These are phyloP conservation scores for Agriopis aurantiaria DNA, from an alignment of 2,888 invertebrate species.

Conservation along the genomic window DNA sequence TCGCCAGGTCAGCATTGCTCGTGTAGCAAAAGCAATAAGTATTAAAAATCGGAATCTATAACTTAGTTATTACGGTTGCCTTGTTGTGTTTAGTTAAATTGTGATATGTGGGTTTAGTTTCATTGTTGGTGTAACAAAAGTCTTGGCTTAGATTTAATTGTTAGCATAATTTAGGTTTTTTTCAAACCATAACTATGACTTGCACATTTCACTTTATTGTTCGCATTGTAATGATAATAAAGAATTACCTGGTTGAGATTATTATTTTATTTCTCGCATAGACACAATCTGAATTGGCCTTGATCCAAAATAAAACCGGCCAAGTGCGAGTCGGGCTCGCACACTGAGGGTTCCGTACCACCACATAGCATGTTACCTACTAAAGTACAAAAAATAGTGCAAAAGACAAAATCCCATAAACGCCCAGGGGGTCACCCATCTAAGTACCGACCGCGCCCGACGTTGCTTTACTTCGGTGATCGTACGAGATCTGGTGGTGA, in stretches of 20 bases:
- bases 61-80: slow-evolving; percentile 62
- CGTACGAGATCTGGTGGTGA: no score
- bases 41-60: slow-evolving; percentile 69
- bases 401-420: no score
- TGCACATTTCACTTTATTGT: slow-evolving; percentile 78
- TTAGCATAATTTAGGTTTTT: slow-evolving; percentile 71
- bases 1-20: slow-evolving; percentile 64
- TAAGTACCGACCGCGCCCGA: no score
- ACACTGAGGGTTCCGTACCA: no score
- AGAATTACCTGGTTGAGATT: slow-evolving; percentile 74
- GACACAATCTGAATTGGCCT: no score
- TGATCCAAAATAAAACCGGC: no score
- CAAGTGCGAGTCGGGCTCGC: no score
- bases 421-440: no score
- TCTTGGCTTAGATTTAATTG: slow-evolving; percentile 48
- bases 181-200: slow-evolving; percentile 73
- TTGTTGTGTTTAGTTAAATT: slow-evolving; percentile 82
- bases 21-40: slow-evolving; percentile 72
- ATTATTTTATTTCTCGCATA: slow-evolving; percentile 45
- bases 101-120: slow-evolving; percentile 77
- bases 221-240: slow-evolving; percentile 78
- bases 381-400: no score
- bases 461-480: no score
- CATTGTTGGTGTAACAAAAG: slow-evolving; percentile 70
- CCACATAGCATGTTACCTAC: no score